Percentiles rank a stretch among this genome's conserved stretches.
These are phyloP conservation scores for Busseola fusca DNA, from an alignment of 2,888 invertebrate genomes.

Conservation along the genomic window DNA sequence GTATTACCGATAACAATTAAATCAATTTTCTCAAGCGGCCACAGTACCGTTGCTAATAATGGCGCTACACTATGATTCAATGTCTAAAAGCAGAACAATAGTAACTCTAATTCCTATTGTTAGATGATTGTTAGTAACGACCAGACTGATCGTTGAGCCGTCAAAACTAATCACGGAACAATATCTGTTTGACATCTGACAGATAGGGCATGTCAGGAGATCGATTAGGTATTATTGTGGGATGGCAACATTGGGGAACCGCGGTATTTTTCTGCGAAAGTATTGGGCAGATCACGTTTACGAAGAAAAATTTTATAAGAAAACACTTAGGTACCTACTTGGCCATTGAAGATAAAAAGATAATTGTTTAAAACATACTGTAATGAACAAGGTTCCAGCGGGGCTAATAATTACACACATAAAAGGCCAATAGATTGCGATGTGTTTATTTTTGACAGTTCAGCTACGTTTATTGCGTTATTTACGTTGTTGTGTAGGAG, in stretches of 20 bases:
- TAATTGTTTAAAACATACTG: neutral
- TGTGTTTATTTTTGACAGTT: neutral
- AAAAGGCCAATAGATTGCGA: neutral
- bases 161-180: conserved; percentile 55
- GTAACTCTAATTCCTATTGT: conserved; percentile 44
- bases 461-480: neutral
- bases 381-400: neutral
- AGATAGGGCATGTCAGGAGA: conserved; percentile 31
- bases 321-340: neutral
- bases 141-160: conserved; percentile 39
- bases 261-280: neutral
- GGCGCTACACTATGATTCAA: conserved; percentile 41
- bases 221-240: conserved; percentile 27
- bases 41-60: conserved; percentile 34
- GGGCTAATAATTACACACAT: neutral
- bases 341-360: no score
- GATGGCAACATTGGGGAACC: conserved; percentile 32
- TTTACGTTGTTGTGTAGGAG: neutral
- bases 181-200: conserved; percentile 50
- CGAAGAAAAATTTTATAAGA: neutral
- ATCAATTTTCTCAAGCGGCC: conserved; percentile 20
- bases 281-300: neutral
- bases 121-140: conserved; percentile 37
- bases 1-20: conserved; percentile 11
- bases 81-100: conserved; percentile 47